Base-by-base conservation (phyloP, 2,888 invertebrate genomes). In the Thymelicus sylvestris region DNA sequence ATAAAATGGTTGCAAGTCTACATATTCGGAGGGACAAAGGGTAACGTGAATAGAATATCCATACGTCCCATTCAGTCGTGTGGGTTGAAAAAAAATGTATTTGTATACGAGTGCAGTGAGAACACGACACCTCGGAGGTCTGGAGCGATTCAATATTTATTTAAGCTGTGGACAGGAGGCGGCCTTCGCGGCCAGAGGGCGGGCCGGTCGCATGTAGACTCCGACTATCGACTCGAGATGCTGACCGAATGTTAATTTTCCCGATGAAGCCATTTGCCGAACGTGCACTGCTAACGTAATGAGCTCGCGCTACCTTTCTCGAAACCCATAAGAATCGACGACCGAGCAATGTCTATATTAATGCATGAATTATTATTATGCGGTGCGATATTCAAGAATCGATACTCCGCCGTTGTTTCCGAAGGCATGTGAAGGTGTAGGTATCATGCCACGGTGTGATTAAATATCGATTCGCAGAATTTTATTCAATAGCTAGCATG, bases 201-300 rank as follows among this genome's bases (percentile, higher is more conserved):
- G 77, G 75, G 74, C 74, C 73, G 71, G 74, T 67, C 73, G 31
- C 31, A 31, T 31, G 5, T 31, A 31, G 31, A 31, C 31, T 31
- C 74, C 75, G 77, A 31, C 31, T 31, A 3, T 31, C 31, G 31
- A 31, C 31, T 73, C 31, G 74, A 82, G 88, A 88, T 88, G 91
- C 89, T 87, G 86, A 74, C 82, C 87, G 92, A 91, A 92, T 92
- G 87, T 91, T 91, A 91, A 92, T 92, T 88, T 89, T 80, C 86
- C 88, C 91, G 86, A 92, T 91, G 90, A 89, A 91, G 91, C 88
- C 90, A 92, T 92, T 88, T 82, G 83, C 80, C 78, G 86, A 80
- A 92, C 92, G 92, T 91, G 92, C 84, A 78, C 75, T 79, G 90
- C 77, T 81, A 80, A 75, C 84, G 77, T 85, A 91, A 91, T 86